Evolutionary conservation across 1,140 invertebrate genomes (phyloP), one percentile per base, ranked within the genome.

Genomic region (Octopus bimaculoides): DNA sequence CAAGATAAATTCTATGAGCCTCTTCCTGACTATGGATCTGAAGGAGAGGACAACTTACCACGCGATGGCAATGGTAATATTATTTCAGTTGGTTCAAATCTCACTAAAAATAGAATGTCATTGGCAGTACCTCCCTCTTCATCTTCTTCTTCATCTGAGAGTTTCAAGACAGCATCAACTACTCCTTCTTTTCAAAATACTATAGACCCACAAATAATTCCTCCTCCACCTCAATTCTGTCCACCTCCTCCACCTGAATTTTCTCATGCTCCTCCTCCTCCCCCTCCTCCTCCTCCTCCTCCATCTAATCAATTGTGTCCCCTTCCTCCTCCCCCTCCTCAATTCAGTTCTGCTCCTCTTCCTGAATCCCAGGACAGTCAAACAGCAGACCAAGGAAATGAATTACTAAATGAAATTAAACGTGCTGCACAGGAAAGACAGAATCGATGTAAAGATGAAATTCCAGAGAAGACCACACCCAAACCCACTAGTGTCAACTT

Each of bases 1-100:
- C 8, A 71, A 4, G 17, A 75, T 56, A 52, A 52, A 52, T 75
- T 79, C 5, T 85, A 82, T 80, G 87, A 88, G 81, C 87, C 87
- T 20, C 86, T 85, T 66, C 87, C 87, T 8, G 87, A 88, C 79
- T 88, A 88, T 85, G 87, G 87, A 78, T 77, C 75, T 78, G 85
- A 86, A 14, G 85, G 83, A 78, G 86, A 85, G 55, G 85, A 86
- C 5, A 83, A 84, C 4, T 84, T 85, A 69, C 41, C 26, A 61
- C 17, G 41, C 4, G 80, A 79, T 79, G 17, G 71, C 4, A 77
- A 20, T 20, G 20, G 52, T 26, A 81, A 41, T 41, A 41, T 41
- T 41, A 41, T 41, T 41, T 41, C 26, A 41, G 26, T 41, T 41
- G 26, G 26, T 41, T 41, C 26, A 41, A 41, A 41, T 41, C 26